These are phyloP conservation scores for Pteria penguin DNA, from an alignment of 2,888 invertebrate genomes.

Conservation along the genomic window DNA sequence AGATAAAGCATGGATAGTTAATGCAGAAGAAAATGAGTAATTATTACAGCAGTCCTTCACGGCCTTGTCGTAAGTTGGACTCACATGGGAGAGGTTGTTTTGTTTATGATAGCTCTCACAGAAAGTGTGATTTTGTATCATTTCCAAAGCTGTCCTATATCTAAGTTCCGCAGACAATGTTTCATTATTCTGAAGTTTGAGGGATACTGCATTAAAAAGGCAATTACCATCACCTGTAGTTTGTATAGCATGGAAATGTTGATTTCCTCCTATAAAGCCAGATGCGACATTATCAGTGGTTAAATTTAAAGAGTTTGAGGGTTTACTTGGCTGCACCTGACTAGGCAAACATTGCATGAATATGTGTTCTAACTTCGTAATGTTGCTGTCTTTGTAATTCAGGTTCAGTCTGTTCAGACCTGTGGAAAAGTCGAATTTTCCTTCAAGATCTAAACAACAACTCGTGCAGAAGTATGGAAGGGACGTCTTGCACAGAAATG, in stretches of 20 bases:
- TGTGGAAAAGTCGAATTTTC: no score
- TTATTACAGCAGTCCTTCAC: neutral
- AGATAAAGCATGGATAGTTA: neutral
- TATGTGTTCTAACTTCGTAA: no score
- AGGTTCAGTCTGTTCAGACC: no score
- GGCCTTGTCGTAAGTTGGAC: neutral
- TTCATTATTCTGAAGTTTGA: neutral
- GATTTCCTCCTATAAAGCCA: no score
- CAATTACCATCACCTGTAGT: conserved; percentile 10
- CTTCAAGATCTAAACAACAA: no score
- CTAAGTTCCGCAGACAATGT: neutral
- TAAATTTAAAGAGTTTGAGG: no score
- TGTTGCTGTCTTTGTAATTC: no score
- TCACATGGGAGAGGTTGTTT: neutral
- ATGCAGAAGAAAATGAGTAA: conserved; percentile 5
- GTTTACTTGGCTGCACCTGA: no score
- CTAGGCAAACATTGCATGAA: no score
- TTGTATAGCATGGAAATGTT: neutral
- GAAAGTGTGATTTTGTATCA: conserved; percentile 1
- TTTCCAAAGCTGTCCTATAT: conserved; percentile 3
- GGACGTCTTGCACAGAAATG: no score
- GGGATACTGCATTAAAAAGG: conserved; percentile 7
- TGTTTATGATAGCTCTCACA: neutral
- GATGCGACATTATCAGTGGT: no score
- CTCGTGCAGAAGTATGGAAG: no score